Base-by-base conservation (phyloP, 2,888 invertebrate genomes). In the Drosophila paranaensis region DNA sequence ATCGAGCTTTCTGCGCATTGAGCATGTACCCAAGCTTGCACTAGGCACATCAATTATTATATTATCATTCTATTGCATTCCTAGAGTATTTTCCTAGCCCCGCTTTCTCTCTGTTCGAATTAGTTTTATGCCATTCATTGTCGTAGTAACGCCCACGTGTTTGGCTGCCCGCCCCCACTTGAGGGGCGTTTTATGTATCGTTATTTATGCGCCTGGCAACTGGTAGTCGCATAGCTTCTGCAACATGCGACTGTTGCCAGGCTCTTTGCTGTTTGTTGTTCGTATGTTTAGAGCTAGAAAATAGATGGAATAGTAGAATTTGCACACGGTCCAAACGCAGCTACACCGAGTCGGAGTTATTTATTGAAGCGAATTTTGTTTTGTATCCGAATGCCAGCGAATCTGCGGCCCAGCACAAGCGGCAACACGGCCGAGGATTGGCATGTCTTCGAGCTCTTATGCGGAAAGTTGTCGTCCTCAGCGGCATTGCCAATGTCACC, bases 391-490 rank as follows among this genome's bases (percentile, higher is more conserved):
- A 86, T 86, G 85, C 85, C 85, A 11, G 70, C 65, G 9, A 75
- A 89, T 82, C 61, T 63, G 54, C 67, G 86, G 30, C 74, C 86
- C 27, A 51, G 33, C 25, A 86, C 90, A 53, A 79, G 76, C 68
- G 93, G 93, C 51, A 94, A 94, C 88, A 93, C 94, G 35, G 93
- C 94, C 76, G 96, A 96, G 90, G 96, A 96, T 92, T 96, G 96
- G 95, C 94, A 94, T 90, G 94, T 96, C 74, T 96, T 95, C 91
- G 95, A 96, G 93, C 94, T 95, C 6, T 92, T 96, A 71, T 95
- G 95, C 80, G 88, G 57, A 60, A 63, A 74, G 40, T 45, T 57
- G 27, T 50, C 42, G 13, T 45, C 60, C n/a, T 45, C 45, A 9
- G 48, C 57, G 25, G 13, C 81, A 76, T 71, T 73, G 81, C 69